Base-by-base conservation (phyloP, 2,113 vertebrate genomes). In the Macheiramphus alcinus region DNA sequence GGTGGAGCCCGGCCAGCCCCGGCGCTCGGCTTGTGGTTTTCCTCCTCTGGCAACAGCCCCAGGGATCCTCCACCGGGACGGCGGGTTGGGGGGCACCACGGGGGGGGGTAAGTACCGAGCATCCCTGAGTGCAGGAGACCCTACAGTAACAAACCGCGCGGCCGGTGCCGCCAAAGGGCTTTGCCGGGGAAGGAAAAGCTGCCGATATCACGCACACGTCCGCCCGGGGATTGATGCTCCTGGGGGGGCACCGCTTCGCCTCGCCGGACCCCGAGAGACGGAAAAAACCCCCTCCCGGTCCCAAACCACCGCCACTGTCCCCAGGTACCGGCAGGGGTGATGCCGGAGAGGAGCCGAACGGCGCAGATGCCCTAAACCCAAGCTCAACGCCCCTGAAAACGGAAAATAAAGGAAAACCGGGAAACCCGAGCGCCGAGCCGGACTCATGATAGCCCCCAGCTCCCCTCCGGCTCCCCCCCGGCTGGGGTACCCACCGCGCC, bases 1-100 rank as follows among this genome's bases (percentile, higher is more conserved):
- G 3, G 93, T 86, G 92, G 95, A 92, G 86, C 86, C 26, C 2
- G 10, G 88, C 93, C 96, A 96, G 94, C 76, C 76, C 87, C 71
- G 19, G 65, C 75, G 8, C 81, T 80, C 36, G 3, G 16, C 55
- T 43, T 74, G 94, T 34, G 96, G 97, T 96, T 96, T 96, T 87
- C 93, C 88, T 96, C 66, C 56, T 45, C 86, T 94, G 93, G 90
- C 88, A 88, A 31, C 36, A 18, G 8, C 58, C 34, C 55, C 34
- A 3, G 62, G 80, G 80, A 96, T 92, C 47, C 88, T 92, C 91
- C 1, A 0, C 1, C 2, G 13, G 89, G 92, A 62, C 3, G 36
- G 26, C 1, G 18, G 55, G 36, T 10, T 48, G 48, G 50, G 81
- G 84, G 94, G 59, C 50, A 84, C 78, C 0, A 2, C 9, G 4